These are phyloP conservation scores for Procavia capensis DNA, from an alignment of 2,113 vertebrate species.

Conservation along the genomic window DNA sequence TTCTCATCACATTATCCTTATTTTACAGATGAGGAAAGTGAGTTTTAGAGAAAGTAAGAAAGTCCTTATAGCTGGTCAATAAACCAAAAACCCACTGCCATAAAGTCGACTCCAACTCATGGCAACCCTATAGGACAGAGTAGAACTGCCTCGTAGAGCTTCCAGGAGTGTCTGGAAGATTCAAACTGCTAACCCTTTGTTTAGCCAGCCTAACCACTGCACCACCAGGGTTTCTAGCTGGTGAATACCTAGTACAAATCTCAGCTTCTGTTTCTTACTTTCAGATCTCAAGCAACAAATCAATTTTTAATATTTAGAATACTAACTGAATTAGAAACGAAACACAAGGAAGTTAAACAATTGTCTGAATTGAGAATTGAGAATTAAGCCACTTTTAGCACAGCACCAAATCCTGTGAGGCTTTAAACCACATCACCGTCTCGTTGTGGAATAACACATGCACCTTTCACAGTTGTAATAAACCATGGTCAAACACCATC, in stretches of 20 bases:
- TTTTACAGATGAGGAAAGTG: not conserved
- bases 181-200: no score
- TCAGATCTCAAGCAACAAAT: not conserved
- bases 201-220: no score
- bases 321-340: not conserved
- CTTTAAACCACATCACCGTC: not conserved
- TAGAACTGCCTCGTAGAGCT: no score
- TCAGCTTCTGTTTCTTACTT: not conserved
- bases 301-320: constrained; percentile 16
- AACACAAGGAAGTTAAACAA: not conserved
- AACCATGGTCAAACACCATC: not conserved
- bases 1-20: not conserved
- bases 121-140: no score
- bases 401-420: not conserved
- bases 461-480: not conserved
- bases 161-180: no score
- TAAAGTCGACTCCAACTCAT: no score
- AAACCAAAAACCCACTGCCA: no score
- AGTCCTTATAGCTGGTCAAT: not conserved
- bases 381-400: not conserved
- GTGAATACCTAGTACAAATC: not conserved
- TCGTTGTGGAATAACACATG: not conserved
- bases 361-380: not conserved
- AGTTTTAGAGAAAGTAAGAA: not conserved
- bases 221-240: no score